A percentile compares a stretch with the other conserved stretches of the same genome.
Conservation (phyloP, 92 coral and sea anemone genomes). For the Umimayanthus chanpuru region DNA sequence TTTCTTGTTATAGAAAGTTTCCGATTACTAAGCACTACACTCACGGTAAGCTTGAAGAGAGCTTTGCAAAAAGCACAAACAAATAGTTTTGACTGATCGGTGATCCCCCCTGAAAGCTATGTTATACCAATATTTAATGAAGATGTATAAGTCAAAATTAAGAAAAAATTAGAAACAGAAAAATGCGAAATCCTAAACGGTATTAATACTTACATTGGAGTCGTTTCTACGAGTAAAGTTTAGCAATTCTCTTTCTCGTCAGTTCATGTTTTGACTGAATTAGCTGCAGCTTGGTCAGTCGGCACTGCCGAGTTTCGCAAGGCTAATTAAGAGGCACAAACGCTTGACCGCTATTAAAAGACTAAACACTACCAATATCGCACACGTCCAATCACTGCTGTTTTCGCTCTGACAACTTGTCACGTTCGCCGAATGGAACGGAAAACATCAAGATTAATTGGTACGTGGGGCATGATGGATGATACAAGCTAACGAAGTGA, state of each 20-base stretch:
- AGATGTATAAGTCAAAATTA: too few species aligned
- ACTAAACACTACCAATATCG: neutral
- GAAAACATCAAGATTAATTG: conserved; percentile 22
- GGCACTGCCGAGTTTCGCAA: neutral
- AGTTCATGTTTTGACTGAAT: neutral
- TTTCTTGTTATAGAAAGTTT: neutral
- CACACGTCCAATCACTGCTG: neutral
- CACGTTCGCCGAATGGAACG: neutral
- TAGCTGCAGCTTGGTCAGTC: neutral
- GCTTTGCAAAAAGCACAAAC: neutral
- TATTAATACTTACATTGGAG: neutral
- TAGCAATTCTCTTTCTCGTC: neutral
- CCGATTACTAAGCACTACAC: too few species aligned
- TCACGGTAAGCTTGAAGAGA: neutral
- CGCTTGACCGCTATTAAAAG: neutral
- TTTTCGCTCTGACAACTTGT: conserved; percentile 21
- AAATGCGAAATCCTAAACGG: neutral
- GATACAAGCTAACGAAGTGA: neutral
- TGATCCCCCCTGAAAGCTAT: too few species aligned
- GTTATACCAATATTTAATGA: too few species aligned
- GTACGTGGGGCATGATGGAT: neutral
- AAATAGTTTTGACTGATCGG: too few species aligned
- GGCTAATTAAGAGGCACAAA: neutral
- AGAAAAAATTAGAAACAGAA: too few species aligned
- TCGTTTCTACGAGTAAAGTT: neutral